Conservation (phyloP, 2,888 invertebrate species). For the Zootermopsis nevadensis region DNA sequence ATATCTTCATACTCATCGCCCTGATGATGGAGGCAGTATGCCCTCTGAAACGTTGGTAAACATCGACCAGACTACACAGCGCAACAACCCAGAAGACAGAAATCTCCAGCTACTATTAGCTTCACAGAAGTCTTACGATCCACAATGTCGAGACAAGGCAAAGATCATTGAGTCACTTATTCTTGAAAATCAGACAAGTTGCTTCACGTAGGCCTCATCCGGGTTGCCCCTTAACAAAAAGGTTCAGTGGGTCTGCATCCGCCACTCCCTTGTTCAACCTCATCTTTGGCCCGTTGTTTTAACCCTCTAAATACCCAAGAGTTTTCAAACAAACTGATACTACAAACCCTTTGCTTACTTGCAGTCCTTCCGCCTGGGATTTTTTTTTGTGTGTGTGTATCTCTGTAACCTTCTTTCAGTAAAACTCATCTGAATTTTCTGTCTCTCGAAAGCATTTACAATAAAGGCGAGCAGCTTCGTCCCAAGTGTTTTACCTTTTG, state of each 20-base stretch:
- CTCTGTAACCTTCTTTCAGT: slow-evolving; percentile 15
- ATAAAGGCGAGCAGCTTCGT: slow-evolving; percentile 27
- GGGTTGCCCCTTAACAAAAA: background rate
- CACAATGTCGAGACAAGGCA: too few relatives aligned
- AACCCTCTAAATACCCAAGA: slow-evolving; percentile 30
- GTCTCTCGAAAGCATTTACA: slow-evolving; percentile 36
- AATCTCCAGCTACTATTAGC: too few relatives aligned
- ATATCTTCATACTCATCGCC: too few relatives aligned
- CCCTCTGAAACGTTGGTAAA: too few relatives aligned
- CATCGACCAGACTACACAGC: too few relatives aligned
- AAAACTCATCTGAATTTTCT: slow-evolving; percentile 13
- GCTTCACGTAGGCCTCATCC: too few relatives aligned
- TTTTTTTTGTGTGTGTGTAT: slow-evolving; percentile 1
- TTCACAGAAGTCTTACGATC: too few relatives aligned
- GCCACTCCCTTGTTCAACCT: background rate
- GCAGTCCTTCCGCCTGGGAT: background rate
- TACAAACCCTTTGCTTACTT: slow-evolving; percentile 16
- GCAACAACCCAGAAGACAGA: too few relatives aligned
- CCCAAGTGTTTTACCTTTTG: slow-evolving; percentile 23
- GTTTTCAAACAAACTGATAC: slow-evolving; percentile 32
- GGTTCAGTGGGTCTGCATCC: background rate
- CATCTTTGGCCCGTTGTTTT: slow-evolving; percentile 21
- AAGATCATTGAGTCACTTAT: too few relatives aligned
- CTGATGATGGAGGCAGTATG: too few relatives aligned
- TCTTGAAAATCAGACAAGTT: too few relatives aligned